A percentile compares a stretch with the other conserved stretches of the same genome.
Conservation (phyloP, 1,140 invertebrate species). For the Aphelenchoides avenae region DNA sequence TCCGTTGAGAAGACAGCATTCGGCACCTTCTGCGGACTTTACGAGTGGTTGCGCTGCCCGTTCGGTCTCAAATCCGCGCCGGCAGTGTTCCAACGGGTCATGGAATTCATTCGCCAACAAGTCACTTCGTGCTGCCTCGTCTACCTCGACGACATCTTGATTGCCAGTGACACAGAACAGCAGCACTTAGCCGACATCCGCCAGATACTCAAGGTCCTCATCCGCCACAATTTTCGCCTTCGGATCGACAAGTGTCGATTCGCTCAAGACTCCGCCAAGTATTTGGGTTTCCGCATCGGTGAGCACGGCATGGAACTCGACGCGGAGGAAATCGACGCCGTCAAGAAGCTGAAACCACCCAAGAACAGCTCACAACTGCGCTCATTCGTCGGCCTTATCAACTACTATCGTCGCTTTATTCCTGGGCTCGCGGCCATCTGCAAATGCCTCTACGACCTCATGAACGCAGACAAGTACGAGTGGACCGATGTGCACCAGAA, state of each 20-base stretch:
- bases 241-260: slow-evolving; percentile 20
- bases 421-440: slow-evolving; percentile 7
- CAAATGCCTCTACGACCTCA: slow-evolving; percentile 12
- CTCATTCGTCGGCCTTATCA: slow-evolving; percentile 16
- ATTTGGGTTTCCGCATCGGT: slow-evolving; percentile 15
- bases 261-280: neutral
- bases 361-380: slow-evolving; percentile 19
- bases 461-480: neutral
- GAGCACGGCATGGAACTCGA: slow-evolving; percentile 15
- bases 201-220: neutral
- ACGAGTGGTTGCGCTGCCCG: slow-evolving; percentile 8
- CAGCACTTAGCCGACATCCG: slow-evolving; percentile 15
- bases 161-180: slow-evolving; percentile 7
- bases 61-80: slow-evolving; percentile 17
- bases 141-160: slow-evolving; percentile 25
- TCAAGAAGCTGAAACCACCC: slow-evolving; percentile 6
- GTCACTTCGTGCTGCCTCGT: slow-evolving; percentile 17
- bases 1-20: slow-evolving; percentile 18
- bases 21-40: neutral
- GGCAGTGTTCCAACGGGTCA: slow-evolving; percentile 3
- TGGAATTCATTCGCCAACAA: slow-evolving; percentile 15
- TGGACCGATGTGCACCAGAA: slow-evolving; percentile 11
- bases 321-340: slow-evolving; percentile 8
- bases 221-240: slow-evolving; percentile 1
- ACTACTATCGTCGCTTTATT: slow-evolving; percentile 23